A percentile compares a stretch with the other conserved stretches of the same genome.
Conservation (phyloP, 2,113 vertebrate genomes). For the Cranoglanis bouderius region DNA sequence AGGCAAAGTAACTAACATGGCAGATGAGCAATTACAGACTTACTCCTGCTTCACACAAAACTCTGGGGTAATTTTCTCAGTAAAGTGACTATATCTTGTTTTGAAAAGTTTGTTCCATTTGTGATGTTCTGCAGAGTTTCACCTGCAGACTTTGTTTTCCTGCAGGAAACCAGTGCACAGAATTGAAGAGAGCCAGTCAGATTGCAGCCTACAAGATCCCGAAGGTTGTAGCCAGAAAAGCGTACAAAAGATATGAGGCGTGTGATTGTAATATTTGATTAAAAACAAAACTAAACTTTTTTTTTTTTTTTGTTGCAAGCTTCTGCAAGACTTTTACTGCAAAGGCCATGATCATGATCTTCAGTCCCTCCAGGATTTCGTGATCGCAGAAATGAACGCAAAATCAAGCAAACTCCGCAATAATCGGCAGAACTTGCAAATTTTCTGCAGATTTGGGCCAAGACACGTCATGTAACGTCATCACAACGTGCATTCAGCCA, state of each 20-base stretch:
- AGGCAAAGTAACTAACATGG: neutral
- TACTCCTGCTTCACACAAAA: neutral
- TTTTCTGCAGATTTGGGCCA: too few relatives aligned
- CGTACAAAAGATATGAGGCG: neutral
- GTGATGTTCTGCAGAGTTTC: neutral
- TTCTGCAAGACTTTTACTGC: neutral
- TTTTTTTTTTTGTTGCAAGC: neutral
- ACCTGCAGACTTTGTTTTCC: neutral
- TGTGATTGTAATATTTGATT: neutral
- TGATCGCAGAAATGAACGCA: too few relatives aligned
- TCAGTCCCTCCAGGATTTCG: too few relatives aligned
- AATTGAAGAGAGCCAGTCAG: neutral
- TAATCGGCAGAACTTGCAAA: too few relatives aligned
- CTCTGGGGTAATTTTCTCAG: neutral
- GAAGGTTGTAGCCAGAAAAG: neutral
- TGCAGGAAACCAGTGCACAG: neutral
- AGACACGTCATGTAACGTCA: too few relatives aligned
- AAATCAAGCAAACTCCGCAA: too few relatives aligned
- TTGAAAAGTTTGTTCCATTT: neutral
- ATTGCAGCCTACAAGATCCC: neutral
- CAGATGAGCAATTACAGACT: neutral
- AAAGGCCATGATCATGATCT: neutral
- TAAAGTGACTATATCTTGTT: neutral
- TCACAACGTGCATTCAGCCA: too few relatives aligned
- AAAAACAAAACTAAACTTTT: neutral